Percentiles rank a stretch among this genome's conserved stretches.
Conservation (phyloP, 2,888 invertebrate genomes). For the Andrena minutula region DNA sequence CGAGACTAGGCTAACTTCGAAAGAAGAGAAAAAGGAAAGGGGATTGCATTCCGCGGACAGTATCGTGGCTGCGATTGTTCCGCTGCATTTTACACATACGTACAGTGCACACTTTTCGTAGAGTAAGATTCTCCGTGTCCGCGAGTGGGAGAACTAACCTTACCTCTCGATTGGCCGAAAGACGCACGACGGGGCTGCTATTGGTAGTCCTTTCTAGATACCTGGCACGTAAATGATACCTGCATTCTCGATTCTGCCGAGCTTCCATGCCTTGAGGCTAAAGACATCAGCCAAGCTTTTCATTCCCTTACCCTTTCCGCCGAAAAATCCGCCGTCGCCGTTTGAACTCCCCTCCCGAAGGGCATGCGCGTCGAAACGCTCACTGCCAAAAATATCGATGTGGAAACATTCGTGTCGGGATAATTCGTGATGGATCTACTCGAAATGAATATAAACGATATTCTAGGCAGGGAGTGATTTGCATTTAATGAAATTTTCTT, state of each 20-base stretch:
- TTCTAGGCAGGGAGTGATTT: background rate
- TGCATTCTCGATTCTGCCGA: constrained; percentile 18
- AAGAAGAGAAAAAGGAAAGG: background rate
- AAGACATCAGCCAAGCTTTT: background rate
- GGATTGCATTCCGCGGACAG: too few species aligned
- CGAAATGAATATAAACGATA: background rate
- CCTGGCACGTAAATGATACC: constrained; percentile 45
- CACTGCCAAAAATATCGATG: constrained; percentile 35
- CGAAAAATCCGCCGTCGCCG: background rate
- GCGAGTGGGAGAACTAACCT: constrained; percentile 56
- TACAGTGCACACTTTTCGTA: constrained; percentile 4
- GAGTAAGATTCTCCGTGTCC: constrained; percentile 49
- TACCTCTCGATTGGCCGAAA: constrained; percentile 57
- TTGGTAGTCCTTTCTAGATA: constrained; percentile 59
- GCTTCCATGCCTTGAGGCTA: constrained; percentile 21
- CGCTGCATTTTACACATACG: constrained; percentile 1
- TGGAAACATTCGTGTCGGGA: constrained; percentile 2
- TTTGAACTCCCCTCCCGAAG: background rate
- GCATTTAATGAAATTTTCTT: background rate
- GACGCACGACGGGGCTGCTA: constrained; percentile 56
- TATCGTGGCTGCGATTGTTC: background rate
- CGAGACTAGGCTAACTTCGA: background rate
- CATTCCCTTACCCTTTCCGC: background rate
- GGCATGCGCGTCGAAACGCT: constrained; percentile 3
- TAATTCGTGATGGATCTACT: constrained; percentile 9